Evolutionary conservation across 92 coral and sea anemone species (phyloP), one percentile per base, ranked within the genome.

Genomic region (Montipora capitata): DNA sequence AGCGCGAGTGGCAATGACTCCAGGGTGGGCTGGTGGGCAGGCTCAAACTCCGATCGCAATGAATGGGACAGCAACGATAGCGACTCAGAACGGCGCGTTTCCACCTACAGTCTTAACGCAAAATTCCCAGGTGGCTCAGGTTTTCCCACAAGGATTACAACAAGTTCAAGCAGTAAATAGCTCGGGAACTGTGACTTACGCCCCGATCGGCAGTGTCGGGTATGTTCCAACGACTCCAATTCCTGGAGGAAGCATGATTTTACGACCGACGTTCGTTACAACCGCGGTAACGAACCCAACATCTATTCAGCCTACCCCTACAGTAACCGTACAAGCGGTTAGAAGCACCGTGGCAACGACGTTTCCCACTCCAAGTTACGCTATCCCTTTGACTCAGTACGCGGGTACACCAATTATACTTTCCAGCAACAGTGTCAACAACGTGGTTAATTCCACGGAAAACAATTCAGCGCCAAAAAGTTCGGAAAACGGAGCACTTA

Each of bases 221-320:
- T 95, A 91, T 52, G 95, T 95, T 10, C 88, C 94, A n/a, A 87
- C 94, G 62, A 91, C 94, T 61, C 88, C 89, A 18, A 91, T 91
- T 7, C 96, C 93, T 42, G 96, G 98, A 56, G 98, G 98, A 70
- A 93, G 96, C 51, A 95, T 95, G 98, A 95, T 95, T 75, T 72
- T 95, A 42, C 91, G 98, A 72, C 98, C 98, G 40, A 95, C 96
- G 48, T 93, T 95, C 56, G 98, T 95, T 58, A 91, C 93, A 20
- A 92, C 97, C 11, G 74, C 93, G 10, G 80, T 88, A 73, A 80
- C 91, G 56, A 85, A 63, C 17, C 91, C 91, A 6, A 80, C 85
- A 35, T 81, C 90, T 44, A 80, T 90, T 9, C 94, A 93, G 40
- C 85, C 95, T 51, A 57, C 91, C 49, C 91, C 96, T 10, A 82